Percentiles rank a stretch among this genome's conserved stretches.
Evolutionary conservation across 2,888 invertebrate genomes (phyloP).

Genomic region (Antheraea yamamai): DNA sequence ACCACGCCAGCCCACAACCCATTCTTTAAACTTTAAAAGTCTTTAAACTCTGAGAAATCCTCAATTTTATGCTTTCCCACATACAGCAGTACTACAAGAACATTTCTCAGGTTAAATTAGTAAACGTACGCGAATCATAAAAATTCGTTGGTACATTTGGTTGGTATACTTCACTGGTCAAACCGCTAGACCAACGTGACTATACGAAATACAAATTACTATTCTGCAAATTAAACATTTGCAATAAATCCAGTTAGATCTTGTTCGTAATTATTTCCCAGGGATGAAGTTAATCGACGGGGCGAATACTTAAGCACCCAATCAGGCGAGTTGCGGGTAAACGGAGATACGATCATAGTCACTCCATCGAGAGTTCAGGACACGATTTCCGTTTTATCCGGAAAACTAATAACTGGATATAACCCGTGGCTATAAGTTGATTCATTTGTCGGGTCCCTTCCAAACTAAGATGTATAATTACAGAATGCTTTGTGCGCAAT

Average conservation of each 20-base stretch:
- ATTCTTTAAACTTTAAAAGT: too few species aligned
- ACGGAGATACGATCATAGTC: conserved; percentile 21
- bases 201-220: not conserved
- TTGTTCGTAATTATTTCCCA: conserved; percentile 21
- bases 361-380: conserved; percentile 20
- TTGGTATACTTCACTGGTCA: too few species aligned
- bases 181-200: too few species aligned
- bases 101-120: too few species aligned
- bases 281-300: conserved; percentile 23
- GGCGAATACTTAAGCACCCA: conserved; percentile 22
- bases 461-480: not conserved
- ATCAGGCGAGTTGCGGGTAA: conserved; percentile 22
- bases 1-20: too few species aligned
- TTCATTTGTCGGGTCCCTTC: not conserved
- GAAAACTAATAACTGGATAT: conserved; percentile 26
- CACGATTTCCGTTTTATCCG: conserved; percentile 22
- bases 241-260: conserved; percentile 7
- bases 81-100: too few species aligned
- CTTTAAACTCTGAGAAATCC: too few species aligned
- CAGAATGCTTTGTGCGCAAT: not conserved
- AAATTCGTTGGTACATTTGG: too few species aligned
- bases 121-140: too few species aligned
- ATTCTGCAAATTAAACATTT: not conserved
- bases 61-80: too few species aligned
- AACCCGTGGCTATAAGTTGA: conserved; percentile 1